Percentiles rank a stretch among this genome's conserved stretches.
Conservation (phyloP, 2,888 invertebrate species). For the Agrilus biguttatus region DNA sequence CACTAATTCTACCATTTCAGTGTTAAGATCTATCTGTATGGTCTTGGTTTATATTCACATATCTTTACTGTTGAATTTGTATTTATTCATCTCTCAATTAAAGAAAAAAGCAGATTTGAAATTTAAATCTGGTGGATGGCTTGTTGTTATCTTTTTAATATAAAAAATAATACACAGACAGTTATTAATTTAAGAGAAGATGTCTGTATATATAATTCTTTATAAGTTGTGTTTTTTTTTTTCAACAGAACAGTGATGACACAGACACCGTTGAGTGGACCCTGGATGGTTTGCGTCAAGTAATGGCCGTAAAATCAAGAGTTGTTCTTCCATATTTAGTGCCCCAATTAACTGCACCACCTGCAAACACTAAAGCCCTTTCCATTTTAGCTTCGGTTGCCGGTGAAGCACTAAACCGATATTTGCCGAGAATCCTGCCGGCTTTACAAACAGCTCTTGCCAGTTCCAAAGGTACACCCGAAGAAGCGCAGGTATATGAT, state of each 20-base stretch:
- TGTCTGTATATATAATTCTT: no score
- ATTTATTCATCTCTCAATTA: no score
- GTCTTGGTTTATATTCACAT: no score
- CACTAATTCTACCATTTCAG: no score
- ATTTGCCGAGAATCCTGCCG: slow-evolving; percentile 81
- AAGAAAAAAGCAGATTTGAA: no score
- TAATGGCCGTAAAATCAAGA: slow-evolving; percentile 92
- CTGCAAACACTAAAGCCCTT: slow-evolving; percentile 85
- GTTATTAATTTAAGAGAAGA: no score
- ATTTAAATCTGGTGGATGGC: no score
- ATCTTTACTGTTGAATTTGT: no score
- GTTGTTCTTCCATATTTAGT: slow-evolving; percentile 93
- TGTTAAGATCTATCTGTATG: no score
- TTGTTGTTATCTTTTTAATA: slow-evolving; percentile 3
- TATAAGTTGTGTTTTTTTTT: slow-evolving; percentile 8
- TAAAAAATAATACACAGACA: no score
- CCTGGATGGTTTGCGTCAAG: slow-evolving; percentile 89
- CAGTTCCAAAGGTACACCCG: slow-evolving; percentile 48
- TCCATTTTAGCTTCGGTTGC: slow-evolving; percentile 91
- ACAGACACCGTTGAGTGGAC: slow-evolving; percentile 72
- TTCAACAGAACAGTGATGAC: slow-evolving; percentile 55
- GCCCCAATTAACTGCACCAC: slow-evolving; percentile 79
- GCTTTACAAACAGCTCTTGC: slow-evolving; percentile 70
- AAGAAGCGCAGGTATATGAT: slow-evolving; percentile 34
- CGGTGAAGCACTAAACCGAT: slow-evolving; percentile 81